Evolutionary conservation across 1,140 invertebrate species (phyloP), one percentile per base, ranked within the genome.

Genomic region (Cardiocondyla obscurior): DNA sequence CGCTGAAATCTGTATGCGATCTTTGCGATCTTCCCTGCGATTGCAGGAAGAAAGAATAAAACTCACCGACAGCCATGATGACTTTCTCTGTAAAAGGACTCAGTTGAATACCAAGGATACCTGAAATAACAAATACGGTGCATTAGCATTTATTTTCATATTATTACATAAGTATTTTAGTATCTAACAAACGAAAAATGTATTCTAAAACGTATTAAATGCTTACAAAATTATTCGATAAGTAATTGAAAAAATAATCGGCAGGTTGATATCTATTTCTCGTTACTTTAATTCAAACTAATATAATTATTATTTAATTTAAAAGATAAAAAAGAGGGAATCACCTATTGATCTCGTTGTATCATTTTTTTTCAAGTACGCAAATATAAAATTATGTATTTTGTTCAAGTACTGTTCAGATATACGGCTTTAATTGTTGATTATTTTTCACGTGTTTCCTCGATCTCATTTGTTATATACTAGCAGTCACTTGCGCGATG

Each of bases 1-100:
- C 69, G 70, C n/a, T 53, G 46, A 87, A 64, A 88, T 89, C 88
- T 88, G 88, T 91, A 88, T 74, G 86, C 81, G 83, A 85, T 91
- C 84, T 91, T 81, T 85, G 86, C 84, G 83, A 88, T 83, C 82
- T 83, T 49, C 69, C 46, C 14, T 12, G 67, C 28, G 85, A 86
- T 86, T 67, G 84, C 49, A 64, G 57, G 62, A 53, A 30, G 30
- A 86, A 85, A 62, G 82, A 55, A 81, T 84, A 88, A 85, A 77
- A 90, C 92, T 93, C 88, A 93, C 92, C 92, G 86, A 92, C 90
- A 88, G 91, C 91, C 92, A 92, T 92, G 85, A 64, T 85, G 84
- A 88, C 88, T 87, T 89, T 87, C 85, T 84, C 81, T 36, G 70
- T 36, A 79, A 77, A 84, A 58, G 22, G 2, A n/a, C 16, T 19